A percentile compares a stretch with the other conserved stretches of the same genome.
Conservation (phyloP, 2,113 vertebrate genomes). For the Cyanistes caeruleus region DNA sequence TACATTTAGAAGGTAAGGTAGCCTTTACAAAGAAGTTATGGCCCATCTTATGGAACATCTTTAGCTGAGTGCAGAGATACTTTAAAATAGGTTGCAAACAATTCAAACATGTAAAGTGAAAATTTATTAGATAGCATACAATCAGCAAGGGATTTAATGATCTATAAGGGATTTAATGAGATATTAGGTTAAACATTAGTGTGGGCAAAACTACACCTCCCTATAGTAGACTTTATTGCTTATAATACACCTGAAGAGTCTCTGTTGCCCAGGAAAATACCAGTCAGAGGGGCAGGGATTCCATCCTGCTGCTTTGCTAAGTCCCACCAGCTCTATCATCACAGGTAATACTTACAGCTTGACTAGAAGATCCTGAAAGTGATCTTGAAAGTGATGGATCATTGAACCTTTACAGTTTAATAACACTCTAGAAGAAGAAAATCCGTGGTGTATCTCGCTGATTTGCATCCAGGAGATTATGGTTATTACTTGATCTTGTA, state of each 20-base stretch:
- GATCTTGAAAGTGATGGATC: not conserved
- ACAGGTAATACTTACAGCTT: too few relatives aligned
- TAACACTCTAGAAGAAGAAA: not conserved
- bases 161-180: not conserved
- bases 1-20: not conserved
- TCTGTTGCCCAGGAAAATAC: not conserved
- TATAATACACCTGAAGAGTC: not conserved
- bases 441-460: not conserved
- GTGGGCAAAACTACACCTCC: not conserved
- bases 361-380: not conserved
- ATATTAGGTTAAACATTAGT: not conserved
- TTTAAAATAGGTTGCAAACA: not conserved
- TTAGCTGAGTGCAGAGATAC: not conserved
- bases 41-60: not conserved
- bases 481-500: conserved; percentile 28
- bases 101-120: not conserved
- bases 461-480: conserved; percentile 23
- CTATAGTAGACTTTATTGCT: too few relatives aligned
- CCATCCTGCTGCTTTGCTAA: accelerated
- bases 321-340: not conserved
- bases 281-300: not conserved
- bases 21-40: not conserved
- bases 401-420: not conserved
- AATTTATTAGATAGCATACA: not conserved
- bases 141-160: not conserved